These are phyloP conservation scores for Synodontis membranacea DNA, from an alignment of 2,113 vertebrate genomes.

Conservation along the genomic window DNA sequence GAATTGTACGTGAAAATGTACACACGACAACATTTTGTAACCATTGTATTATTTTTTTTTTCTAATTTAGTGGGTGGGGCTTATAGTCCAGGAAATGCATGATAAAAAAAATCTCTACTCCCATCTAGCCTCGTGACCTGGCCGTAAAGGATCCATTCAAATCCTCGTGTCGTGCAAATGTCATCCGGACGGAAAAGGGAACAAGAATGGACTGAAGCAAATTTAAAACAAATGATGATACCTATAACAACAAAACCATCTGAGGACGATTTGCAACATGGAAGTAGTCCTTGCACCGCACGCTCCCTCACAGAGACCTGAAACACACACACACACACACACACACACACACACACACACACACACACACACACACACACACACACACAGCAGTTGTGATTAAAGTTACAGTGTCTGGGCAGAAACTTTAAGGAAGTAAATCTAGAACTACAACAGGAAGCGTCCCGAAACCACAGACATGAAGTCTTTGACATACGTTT, in stretches of 20 bases:
- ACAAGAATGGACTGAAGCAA: background rate
- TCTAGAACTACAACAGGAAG: conserved; percentile 1
- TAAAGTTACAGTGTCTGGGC: background rate
- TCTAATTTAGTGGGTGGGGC: background rate
- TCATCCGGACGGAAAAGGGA: background rate
- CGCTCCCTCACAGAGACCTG: conserved; percentile 55
- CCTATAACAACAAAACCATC: conserved; percentile 74
- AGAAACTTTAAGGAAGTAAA: background rate
- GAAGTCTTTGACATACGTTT: background rate
- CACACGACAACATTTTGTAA: too few relatives aligned
- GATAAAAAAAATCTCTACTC: background rate
- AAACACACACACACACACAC: background rate
- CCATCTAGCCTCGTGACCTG: background rate
- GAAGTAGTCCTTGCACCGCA: conserved; percentile 39
- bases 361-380: conserved; percentile 5
- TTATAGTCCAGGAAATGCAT: background rate
- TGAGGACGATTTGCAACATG: conserved; percentile 60
- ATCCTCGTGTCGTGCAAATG: conserved; percentile 17
- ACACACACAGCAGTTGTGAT: background rate
- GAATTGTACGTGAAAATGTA: background rate
- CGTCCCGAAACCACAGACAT: background rate
- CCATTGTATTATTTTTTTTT: background rate
- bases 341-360: conserved; percentile 29
- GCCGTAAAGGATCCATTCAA: background rate
- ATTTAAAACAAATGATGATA: conserved; percentile 16